Evolutionary conservation across 1,140 invertebrate species (phyloP), one percentile per base, ranked within the genome.

Genomic region (Drusus annulatus): DNA sequence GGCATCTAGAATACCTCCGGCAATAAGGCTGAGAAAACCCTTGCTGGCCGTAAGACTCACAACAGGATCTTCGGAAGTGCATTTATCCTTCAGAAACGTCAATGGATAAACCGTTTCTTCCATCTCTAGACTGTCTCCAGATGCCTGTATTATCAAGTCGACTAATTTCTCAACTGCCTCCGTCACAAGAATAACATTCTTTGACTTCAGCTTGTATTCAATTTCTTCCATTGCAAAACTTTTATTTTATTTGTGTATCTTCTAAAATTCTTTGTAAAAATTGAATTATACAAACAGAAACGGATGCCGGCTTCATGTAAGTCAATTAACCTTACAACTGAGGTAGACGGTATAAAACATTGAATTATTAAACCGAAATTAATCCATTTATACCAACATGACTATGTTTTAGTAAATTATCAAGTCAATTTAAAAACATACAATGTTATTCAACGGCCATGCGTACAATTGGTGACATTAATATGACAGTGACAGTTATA

Each of bases 171-270:
- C 79, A 2, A 76, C 51, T 1, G 79, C 79, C 36, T 80, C 79
- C 15, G 79, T 69, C 15, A 80, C 25, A 16, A 80, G 73, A 21
- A 80, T 76, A 4, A 56, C 74, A 36, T 76, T 80, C 21, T 69
- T 60, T 10, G 79, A 80, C 23, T 76, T 68, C 0, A 80, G 52
- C 58, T 80, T 80, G 50, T 80, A 80, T 8, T 80, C 73, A 17
- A 80, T 80, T 76, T 80, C 79, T 16, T 80, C 73, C 79, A 80
- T 80, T 16, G 25, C 36, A 1, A 54, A 25, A 2, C 21, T 16
- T 23, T 52, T 74, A 54, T 54, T 54, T 58, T 58, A 58, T 16
- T 58, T 36, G 4, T 5, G 25, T 28, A 28, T 5, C 25, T n/a
- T n/a, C n/a, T n/a, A n/a, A n/a, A n/a, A 28, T 5, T 36, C 31